Conservation (phyloP, 2,888 invertebrate species). For the Tetragonula carbonaria region DNA sequence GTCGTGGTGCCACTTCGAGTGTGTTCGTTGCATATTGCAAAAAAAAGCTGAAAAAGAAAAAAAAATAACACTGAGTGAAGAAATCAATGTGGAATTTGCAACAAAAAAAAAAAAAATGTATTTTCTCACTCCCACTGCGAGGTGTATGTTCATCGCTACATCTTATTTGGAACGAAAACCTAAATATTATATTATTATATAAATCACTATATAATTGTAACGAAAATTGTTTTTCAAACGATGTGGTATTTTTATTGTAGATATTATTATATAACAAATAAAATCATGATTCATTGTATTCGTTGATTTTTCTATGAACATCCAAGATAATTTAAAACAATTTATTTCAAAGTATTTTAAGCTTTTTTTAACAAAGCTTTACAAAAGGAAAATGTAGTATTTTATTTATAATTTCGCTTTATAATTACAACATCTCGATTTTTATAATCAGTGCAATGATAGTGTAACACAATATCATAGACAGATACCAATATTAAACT, state of each 20-base stretch:
- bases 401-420: not conserved
- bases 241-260: slow-evolving; percentile 84
- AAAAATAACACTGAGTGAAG: slow-evolving; percentile 75
- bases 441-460: not conserved
- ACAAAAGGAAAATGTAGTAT: no score
- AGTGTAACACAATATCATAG: not conserved
- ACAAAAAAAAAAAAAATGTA: slow-evolving; percentile 79
- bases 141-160: slow-evolving; percentile 82
- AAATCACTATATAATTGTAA: slow-evolving; percentile 83
- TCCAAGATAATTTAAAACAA: not conserved
- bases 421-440: not conserved
- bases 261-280: slow-evolving; percentile 83
- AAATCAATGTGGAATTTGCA: slow-evolving; percentile 80
- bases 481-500: not conserved
- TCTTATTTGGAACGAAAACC: slow-evolving; percentile 82
- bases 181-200: slow-evolving; percentile 81
- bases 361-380: not conserved
- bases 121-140: slow-evolving; percentile 83
- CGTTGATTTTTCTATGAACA: not conserved
- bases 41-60: slow-evolving; percentile 64
- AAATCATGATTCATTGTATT: slow-evolving; percentile 83
- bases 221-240: slow-evolving; percentile 83
- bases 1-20: slow-evolving; percentile 69
- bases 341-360: no score
- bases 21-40: slow-evolving; percentile 68